Evolutionary conservation across 2,888 invertebrate genomes (phyloP), one percentile per base, ranked within the genome.

Genomic region (Graphium colonna): DNA sequence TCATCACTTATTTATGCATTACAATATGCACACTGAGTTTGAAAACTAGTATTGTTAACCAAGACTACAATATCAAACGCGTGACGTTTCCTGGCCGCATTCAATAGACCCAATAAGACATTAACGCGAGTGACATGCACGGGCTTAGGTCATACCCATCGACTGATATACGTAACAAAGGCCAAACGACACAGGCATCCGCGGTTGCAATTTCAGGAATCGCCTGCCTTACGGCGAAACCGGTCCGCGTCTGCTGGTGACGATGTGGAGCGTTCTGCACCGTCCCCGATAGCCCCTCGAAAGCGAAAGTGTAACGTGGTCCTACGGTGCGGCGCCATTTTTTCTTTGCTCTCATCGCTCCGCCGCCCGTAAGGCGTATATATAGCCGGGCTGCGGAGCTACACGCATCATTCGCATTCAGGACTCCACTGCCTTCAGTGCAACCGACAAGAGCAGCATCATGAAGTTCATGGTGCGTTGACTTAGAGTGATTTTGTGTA

Each of bases 351-450:
- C 36, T 83, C 74, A 75, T 80, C 86, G 87, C 73, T 83, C 86
- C 76, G 82, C 75, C 86, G 73, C 85, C 84, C 82, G 74, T 82
- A 70, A 75, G 65, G 77, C 77, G 82, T 89, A 90, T 90, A 89
- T 89, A 89, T 84, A 83, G 75, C 85, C 80, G 76, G 73, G 81
- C 74, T 63, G 68, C 73, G 65, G 66, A 74, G 70, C 68, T 77
- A 67, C 83, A 81, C 79, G 83, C 88, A 90, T 90, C 90, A 90
- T 83, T 90, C 90, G 80, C 87, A 88, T 88, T 89, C 87, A 87
- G 90, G 84, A 88, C 84, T 74, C 78, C 80, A 75, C 77, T 82
- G 85, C 68, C 90, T 90, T 88, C 90, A 90, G 90, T 90, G 89
- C 90, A 89, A 81, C 82, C 87, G 73, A 76, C 77, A 70, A 77